These are phyloP conservation scores for Clangula hyemalis DNA, from an alignment of 2,797 vertebrate species.

Conservation along the genomic window DNA sequence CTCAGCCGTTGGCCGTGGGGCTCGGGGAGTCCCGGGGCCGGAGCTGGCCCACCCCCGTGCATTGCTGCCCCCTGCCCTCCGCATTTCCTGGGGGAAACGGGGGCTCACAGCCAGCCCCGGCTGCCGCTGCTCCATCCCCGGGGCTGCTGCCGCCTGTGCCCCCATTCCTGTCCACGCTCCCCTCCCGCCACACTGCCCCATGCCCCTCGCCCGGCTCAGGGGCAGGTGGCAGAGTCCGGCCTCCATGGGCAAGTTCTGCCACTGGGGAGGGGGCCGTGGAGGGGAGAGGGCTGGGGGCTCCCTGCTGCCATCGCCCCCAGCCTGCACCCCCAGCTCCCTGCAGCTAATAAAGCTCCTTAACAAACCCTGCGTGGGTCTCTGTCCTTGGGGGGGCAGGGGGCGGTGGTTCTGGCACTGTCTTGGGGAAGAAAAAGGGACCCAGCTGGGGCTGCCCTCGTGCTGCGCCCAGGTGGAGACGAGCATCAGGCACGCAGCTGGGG, in stretches of 20 bases:
- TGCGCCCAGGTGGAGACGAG: accelerated
- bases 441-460: neutral
- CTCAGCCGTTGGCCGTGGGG: neutral
- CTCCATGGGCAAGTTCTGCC: neutral
- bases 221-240: neutral
- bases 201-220: accelerated
- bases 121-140: accelerated
- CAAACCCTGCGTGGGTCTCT: neutral
- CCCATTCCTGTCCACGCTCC: accelerated
- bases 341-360: slow-evolving; percentile 70
- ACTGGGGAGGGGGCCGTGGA: neutral
- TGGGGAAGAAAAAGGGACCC: neutral
- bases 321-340: slow-evolving; percentile 49
- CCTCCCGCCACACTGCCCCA: neutral
- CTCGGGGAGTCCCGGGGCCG: neutral
- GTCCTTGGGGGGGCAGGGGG: accelerated
- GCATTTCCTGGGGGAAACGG: neutral
- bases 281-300: neutral
- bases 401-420: accelerated
- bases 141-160: neutral
- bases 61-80: neutral
- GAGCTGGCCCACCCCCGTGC: neutral
- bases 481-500: neutral
- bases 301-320: neutral
- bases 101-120: accelerated